Evolutionary conservation across 2,113 vertebrate species (phyloP).

Genomic region (Zosterops pallidus): DNA sequence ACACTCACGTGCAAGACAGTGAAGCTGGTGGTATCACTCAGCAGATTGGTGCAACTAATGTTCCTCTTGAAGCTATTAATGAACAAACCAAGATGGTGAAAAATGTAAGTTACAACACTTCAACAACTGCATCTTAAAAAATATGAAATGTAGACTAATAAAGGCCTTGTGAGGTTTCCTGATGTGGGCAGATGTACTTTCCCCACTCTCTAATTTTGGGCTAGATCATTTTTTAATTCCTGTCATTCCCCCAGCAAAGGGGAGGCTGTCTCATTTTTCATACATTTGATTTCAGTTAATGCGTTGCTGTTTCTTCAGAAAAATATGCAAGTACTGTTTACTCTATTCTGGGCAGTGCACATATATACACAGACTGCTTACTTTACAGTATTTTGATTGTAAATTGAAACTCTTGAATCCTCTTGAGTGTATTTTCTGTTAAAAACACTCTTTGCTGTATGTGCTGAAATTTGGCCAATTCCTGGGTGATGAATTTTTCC

Average conservation of each 20-base stretch:
- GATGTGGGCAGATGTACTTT: not conserved
- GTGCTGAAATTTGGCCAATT: not conserved
- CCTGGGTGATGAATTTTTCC: not conserved
- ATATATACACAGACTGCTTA: not conserved
- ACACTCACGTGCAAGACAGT: conserved; percentile 93
- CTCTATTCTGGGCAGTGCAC: not conserved
- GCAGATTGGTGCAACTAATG: conserved; percentile 97
- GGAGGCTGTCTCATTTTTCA: not conserved
- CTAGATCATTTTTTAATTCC: not conserved
- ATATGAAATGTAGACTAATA: not conserved
- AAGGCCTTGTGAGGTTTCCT: not conserved
- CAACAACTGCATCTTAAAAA: not conserved
- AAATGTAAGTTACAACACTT: conserved; percentile 78
- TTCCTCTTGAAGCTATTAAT: conserved; percentile 90
- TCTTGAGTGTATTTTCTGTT: not conserved
- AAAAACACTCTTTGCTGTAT: not conserved
- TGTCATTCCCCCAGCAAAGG: not conserved
- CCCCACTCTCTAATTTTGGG: not conserved
- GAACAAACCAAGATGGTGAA: conserved; percentile 98
- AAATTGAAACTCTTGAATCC: not conserved
- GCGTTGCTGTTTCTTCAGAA: not conserved
- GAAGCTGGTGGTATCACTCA: conserved; percentile 98
- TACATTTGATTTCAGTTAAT: not conserved
- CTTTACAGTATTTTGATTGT: not conserved
- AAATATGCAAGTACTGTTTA: not conserved